Conservation (phyloP, 2,113 vertebrate species). For the Microtus pennsylvanicus region DNA sequence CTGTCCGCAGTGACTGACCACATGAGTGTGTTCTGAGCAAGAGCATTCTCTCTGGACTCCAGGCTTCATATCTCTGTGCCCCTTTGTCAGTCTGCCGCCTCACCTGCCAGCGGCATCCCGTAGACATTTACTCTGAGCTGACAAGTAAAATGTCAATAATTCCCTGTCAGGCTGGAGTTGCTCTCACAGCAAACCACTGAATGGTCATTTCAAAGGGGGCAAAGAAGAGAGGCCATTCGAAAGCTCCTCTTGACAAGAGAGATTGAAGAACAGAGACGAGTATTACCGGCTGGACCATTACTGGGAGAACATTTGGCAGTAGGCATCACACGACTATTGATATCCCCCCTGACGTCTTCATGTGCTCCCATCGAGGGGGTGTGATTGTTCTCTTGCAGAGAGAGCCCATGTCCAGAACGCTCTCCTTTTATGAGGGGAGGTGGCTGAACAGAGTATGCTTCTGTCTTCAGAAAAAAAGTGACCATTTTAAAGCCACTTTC, state of each 20-base stretch:
- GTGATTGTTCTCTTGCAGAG: slow-evolving; percentile 73
- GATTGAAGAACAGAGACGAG: slow-evolving; percentile 19
- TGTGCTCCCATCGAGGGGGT: slow-evolving; percentile 75
- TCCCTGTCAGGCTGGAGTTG: slow-evolving; percentile 19
- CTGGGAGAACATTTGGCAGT: slow-evolving; percentile 31
- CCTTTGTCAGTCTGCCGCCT: background rate
- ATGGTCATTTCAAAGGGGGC: slow-evolving; percentile 69
- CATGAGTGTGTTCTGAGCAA: background rate
- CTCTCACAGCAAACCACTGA: slow-evolving; percentile 37
- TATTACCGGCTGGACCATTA: background rate
- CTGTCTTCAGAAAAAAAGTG: slow-evolving; percentile 84
- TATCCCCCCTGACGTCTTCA: slow-evolving; percentile 69
- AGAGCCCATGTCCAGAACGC: slow-evolving; percentile 70
- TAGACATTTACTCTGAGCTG: slow-evolving; percentile 48
- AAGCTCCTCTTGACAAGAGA: slow-evolving; percentile 62
- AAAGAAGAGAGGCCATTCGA: slow-evolving; percentile 67
- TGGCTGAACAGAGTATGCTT: slow-evolving; percentile 70
- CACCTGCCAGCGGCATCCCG: background rate
- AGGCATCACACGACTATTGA: slow-evolving; percentile 63
- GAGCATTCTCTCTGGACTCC: background rate
- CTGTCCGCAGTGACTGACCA: background rate
- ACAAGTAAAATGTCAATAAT: slow-evolving; percentile 63
- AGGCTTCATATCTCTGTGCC: background rate
- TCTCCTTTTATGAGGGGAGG: slow-evolving; percentile 72
- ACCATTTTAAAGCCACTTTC: slow-evolving; percentile 82